phyloP scores from a whole-genome alignment of 2,888 invertebrate genomes.

The Diadromus collaris region DNA sequence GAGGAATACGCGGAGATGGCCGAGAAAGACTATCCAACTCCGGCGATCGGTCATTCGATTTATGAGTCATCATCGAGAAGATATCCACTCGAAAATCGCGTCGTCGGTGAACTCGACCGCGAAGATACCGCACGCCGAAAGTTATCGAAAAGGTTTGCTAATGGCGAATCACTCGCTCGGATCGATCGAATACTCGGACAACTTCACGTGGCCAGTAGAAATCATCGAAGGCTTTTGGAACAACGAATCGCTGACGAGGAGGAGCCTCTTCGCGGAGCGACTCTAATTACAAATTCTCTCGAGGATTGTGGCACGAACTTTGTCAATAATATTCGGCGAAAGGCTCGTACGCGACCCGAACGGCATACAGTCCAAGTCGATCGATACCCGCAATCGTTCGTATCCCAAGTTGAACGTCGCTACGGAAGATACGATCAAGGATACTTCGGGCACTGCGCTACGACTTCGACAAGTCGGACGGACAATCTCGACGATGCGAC shows the following conservation, averaged over 20 bases:
- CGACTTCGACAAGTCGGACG: not conserved
- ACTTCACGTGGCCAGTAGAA: conserved; percentile 73
- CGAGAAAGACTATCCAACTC: conserved; percentile 17
- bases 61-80: not conserved
- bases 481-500: conserved; percentile 34
- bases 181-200: conserved; percentile 73
- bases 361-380: not conserved
- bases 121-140: not conserved
- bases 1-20: conserved; percentile 13
- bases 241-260: conserved; percentile 65
- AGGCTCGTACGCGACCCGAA: conserved; percentile 3
- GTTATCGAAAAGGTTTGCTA: conserved; percentile 52
- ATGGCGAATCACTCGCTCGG: conserved; percentile 70
- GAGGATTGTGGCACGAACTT: not conserved
- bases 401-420: not conserved
- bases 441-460: conserved; percentile 15
- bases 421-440: not conserved
- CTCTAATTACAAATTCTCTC: conserved; percentile 15
- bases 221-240: conserved; percentile 73
- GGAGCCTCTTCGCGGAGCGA: conserved; percentile 15
- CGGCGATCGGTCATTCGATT: not conserved
- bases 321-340: conserved; percentile 8
- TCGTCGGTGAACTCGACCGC: not conserved
- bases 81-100: not conserved
- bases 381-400: not conserved